Percentiles rank a stretch among this genome's conserved stretches.
Evolutionary conservation across 2,113 vertebrate species (phyloP).

Genomic region (Pardalotus punctatus): DNA sequence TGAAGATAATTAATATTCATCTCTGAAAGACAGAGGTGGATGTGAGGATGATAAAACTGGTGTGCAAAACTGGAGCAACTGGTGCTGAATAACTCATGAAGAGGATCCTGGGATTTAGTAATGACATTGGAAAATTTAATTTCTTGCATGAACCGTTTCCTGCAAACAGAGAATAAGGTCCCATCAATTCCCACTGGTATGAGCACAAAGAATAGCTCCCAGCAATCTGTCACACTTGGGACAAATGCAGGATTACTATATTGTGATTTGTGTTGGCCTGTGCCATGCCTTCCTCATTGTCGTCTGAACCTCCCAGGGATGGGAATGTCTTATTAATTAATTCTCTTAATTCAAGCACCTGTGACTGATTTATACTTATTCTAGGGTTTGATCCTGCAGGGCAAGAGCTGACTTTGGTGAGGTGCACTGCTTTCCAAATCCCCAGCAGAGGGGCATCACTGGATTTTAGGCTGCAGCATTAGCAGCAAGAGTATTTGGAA

Average conservation of each 20-base stretch:
- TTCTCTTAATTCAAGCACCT: slow-evolving; percentile 35
- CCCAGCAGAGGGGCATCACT: not conserved
- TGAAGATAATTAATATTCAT: not conserved
- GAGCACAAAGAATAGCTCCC: slow-evolving; percentile 25
- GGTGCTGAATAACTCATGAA: slow-evolving; percentile 2
- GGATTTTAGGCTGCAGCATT: not conserved
- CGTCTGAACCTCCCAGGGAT: slow-evolving; percentile 13
- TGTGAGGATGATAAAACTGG: not conserved
- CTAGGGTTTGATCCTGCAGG: not conserved
- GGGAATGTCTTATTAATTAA: slow-evolving; percentile 23
- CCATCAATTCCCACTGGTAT: not conserved
- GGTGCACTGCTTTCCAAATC: not conserved
- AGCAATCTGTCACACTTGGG: not conserved
- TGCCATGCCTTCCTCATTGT: slow-evolving; percentile 1
- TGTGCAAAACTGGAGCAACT: not conserved
- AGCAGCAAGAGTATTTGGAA: not conserved
- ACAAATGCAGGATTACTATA: slow-evolving; percentile 32
- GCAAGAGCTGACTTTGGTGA: not conserved
- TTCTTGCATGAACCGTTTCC: not conserved
- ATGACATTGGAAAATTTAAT: not conserved
- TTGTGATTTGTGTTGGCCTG: not conserved
- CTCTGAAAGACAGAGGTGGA: not conserved
- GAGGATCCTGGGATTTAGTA: not conserved
- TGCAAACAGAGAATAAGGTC: not conserved
- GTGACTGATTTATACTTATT: slow-evolving; percentile 46